Evolutionary conservation across 2,888 invertebrate genomes (phyloP), one percentile per base, ranked within the genome.

Genomic region (Eutolmus rufibarbis): DNA sequence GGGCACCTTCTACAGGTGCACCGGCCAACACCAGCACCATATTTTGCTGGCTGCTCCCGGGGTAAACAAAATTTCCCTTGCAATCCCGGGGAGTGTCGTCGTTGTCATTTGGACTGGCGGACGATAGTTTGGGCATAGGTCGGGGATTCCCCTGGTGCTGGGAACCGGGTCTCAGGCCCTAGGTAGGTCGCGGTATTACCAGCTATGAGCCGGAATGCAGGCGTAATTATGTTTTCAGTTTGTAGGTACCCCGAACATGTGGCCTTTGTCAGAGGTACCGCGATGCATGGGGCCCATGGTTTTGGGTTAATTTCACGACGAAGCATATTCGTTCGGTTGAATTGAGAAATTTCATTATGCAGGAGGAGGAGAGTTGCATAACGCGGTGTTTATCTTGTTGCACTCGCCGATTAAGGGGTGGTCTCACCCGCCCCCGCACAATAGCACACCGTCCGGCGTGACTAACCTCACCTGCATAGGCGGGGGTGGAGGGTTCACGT

Each of bases 341-440:
- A 84, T 84, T 84, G 82, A 84, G 82, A 84, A 84, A 84, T 84
- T 84, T 84, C 82, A 84, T 84, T 84, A 84, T 84, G 82, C 40
- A 84, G 56, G 37, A 34, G 56, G 81, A 34, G 34, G 34, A 34
- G 5, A 37, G 23, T 19, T 19, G 28, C 28, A 82, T 82, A 82
- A 34, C 81, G 34, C 66, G 57, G 37, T 66, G 66, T 84, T 82
- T 84, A 40, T 84, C 82, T 84, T 84, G 66, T 66, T 79, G 79
- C 51, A 46, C 66, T 84, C 37, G 28, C 23, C 82, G 56, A 23
- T 66, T 66, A 66, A 3, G 23, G 56, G 57, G 23, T 23, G 57
- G 23, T 2, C 5, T 12, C n/a, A 23, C 19, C 57, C 7, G 3
- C 57, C 57, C 57, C 19, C 56, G 1, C 19, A 19, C 23, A 19